Percentiles rank a stretch among this genome's conserved stretches.
These are phyloP conservation scores for Strix occidentalis DNA, from an alignment of 2,797 vertebrate genomes.

Conservation along the genomic window DNA sequence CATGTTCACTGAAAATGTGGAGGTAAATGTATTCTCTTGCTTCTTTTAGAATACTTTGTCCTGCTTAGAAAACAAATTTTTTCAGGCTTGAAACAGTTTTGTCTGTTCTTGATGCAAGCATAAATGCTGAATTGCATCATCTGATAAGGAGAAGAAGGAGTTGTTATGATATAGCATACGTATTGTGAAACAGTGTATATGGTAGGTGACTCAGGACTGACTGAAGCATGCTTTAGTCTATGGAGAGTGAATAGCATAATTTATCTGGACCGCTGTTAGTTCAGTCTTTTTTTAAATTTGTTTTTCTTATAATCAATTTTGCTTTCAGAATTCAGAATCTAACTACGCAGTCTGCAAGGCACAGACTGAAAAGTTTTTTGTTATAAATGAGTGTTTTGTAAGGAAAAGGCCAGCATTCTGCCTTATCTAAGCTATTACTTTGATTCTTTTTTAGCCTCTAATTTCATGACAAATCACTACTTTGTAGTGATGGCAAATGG, in stretches of 20 bases:
- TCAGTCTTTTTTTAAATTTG: neutral
- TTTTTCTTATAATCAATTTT: neutral
- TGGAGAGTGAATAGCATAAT: neutral
- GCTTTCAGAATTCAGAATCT: neutral
- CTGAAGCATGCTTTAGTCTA: neutral
- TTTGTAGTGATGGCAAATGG: neutral
- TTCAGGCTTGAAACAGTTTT: neutral
- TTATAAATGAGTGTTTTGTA: neutral
- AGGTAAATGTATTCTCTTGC: constrained; percentile 2
- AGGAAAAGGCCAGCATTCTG: neutral
- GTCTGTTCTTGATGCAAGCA: neutral
- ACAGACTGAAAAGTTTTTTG: neutral
- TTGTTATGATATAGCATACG: neutral
- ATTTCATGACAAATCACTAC: neutral
- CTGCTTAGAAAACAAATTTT: neutral
- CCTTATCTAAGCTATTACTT: neutral
- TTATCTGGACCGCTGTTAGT: neutral
- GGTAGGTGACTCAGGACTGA: neutral
- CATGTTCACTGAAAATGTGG: neutral
- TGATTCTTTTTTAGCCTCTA: neutral
- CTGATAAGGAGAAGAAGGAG: neutral
- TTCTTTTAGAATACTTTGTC: neutral
- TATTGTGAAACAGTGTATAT: neutral
- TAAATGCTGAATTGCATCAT: neutral
- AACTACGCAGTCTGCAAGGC: neutral